phyloP scores from a whole-genome alignment of 2,888 invertebrate genomes.

The Seladonia tumulorum region DNA sequence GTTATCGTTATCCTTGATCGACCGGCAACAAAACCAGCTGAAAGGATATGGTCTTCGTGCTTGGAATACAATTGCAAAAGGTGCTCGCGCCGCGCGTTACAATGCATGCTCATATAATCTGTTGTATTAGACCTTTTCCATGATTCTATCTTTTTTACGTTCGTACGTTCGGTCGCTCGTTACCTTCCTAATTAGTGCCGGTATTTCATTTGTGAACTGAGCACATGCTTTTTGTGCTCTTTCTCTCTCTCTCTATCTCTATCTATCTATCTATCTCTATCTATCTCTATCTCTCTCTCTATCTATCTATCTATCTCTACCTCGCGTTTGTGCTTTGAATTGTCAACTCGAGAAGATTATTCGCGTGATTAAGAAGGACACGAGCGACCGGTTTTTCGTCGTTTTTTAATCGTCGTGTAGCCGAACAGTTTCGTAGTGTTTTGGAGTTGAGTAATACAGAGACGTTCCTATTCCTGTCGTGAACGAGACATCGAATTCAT shows the following conservation, averaged over 20 bases:
- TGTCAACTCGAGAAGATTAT: neutral
- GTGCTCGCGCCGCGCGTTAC: constrained; percentile 27
- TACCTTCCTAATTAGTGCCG: constrained; percentile 44
- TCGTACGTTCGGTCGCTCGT: constrained; percentile 35
- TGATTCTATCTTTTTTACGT: constrained; percentile 59
- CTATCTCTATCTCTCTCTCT: neutral
- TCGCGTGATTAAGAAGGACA: constrained; percentile 51
- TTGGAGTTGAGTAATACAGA: constrained; percentile 51
- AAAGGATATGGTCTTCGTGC: constrained; percentile 1
- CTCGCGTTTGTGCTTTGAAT: neutral
- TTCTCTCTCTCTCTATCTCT: neutral
- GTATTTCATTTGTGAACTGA: neutral
- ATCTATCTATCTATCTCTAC: neutral
- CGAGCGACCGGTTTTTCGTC: constrained; percentile 53
- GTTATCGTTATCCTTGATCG: neutral
- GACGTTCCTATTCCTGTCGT: constrained; percentile 63
- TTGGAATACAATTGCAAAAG: constrained; percentile 12
- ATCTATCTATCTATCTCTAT: neutral
- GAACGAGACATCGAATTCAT: constrained; percentile 57
- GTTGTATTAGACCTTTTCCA: constrained; percentile 54
- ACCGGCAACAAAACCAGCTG: neutral
- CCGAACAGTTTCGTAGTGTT: constrained; percentile 53
- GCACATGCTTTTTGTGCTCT: neutral
- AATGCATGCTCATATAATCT: constrained; percentile 58
- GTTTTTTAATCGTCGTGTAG: constrained; percentile 61